Conservation (phyloP, 2,797 vertebrate species). For the Bufotes viridis region DNA sequence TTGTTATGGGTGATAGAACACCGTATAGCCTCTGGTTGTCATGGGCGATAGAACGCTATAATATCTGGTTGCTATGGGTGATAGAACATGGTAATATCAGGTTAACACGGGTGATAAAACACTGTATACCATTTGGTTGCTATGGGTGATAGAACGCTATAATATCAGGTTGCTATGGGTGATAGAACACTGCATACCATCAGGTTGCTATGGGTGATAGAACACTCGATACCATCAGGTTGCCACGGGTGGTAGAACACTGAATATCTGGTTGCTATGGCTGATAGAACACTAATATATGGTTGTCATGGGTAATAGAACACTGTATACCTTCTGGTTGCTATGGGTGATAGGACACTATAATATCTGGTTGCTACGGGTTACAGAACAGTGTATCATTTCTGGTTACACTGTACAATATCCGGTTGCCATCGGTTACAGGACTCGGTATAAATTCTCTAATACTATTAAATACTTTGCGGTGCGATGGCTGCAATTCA, state of each 20-base stretch:
- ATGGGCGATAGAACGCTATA: no score
- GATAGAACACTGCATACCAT: not conserved
- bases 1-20: not conserved
- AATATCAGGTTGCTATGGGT: not conserved
- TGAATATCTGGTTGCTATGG: not conserved
- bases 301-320: not conserved
- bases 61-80: no score
- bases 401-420: not conserved
- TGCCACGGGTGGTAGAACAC: not conserved
- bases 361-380: not conserved
- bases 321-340: not conserved
- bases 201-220: not conserved
- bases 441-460: not conserved
- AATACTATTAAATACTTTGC: conserved; percentile 20
- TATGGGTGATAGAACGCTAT: not conserved
- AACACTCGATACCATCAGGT: not conserved
- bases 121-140: not conserved
- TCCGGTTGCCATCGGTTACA: conserved; percentile 2
- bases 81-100: not conserved
- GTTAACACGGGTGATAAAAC: not conserved
- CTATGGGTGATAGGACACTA: not conserved
- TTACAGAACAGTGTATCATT: no score
- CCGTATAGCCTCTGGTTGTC: no score
- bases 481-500: not conserved
- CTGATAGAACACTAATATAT: not conserved